Evolutionary conservation across 2,888 invertebrate species (phyloP).

Genomic region (Nephrotoma flavescens): DNA sequence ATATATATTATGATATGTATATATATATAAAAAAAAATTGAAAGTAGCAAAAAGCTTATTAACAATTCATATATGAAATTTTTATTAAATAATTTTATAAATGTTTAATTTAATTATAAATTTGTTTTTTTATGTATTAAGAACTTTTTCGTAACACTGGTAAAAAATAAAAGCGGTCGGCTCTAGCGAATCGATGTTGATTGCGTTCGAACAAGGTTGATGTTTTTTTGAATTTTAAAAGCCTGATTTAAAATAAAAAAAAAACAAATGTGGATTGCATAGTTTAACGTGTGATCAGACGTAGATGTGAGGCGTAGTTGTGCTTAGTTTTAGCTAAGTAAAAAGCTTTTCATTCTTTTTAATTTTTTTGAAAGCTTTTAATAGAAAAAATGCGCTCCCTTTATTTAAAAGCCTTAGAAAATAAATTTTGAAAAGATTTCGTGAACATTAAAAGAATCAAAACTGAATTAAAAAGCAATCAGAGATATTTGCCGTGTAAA

Average conservation of each 20-base stretch:
- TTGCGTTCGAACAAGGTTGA: background rate
- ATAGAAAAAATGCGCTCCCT: no score
- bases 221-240: background rate
- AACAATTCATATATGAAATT: background rate
- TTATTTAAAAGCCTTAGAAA: no score
- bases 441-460: no score
- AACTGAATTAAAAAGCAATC: no score
- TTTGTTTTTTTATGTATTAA: background rate
- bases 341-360: no score
- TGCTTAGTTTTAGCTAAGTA: no score
- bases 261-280: background rate
- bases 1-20: background rate
- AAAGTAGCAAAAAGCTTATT: background rate
- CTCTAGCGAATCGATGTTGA: background rate
- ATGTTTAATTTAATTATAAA: background rate
- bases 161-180: background rate
- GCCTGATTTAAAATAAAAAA: background rate
- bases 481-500: no score
- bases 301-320: no score
- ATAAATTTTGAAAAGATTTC: no score
- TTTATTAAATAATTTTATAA: background rate
- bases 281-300: background rate
- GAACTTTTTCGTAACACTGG: background rate
- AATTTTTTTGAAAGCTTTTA: no score
- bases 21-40: background rate